Base-by-base conservation (phyloP, 2,797 vertebrate species). In the Eutrigla gurnardus region DNA sequence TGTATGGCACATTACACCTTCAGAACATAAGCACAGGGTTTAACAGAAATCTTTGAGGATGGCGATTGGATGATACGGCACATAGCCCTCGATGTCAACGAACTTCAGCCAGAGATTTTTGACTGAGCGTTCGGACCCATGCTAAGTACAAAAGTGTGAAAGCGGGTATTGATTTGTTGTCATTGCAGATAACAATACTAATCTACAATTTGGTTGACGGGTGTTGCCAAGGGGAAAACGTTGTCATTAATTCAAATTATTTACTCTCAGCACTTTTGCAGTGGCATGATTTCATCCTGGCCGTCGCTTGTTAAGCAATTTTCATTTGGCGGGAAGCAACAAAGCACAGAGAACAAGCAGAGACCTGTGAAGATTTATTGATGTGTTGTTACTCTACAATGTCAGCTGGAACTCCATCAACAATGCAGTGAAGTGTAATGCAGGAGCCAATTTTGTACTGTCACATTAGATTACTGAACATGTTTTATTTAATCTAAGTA, bases 1-100 rank as follows among this genome's bases (percentile, higher is more conserved):
- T 80, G 69, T 81, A 62, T 6, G 62, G 77, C 84, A 91, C 83
- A 78, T 53, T 66, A 77, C 82, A 81, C 66, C 50, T 69, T 88
- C 63, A 62, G 73, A 86, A 75, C 37, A 14, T 72, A 77, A 87
- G 75, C 71, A 89, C 82, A 83, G 45, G 70, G 77, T 85, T 72
- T 61, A 42, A 55, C 67, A 70, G 58, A 73, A 65, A 58, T 57
- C 59, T 72, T 25, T 25, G 25, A 25, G 25, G 74, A 80, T 53
- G 33, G 49, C 42, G 33, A 82, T 55, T 18, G 2, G 61, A 55
- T 64, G 32, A 58, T 43, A 14, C 61, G 12, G 77, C 70, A 66
- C 73, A 53, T 43, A 47, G 54, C 45, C 61, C 25, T 78, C 58
- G 70, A 82, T 83, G 69, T 86, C 77, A 75, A 53, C 67, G 61